phyloP scores from a whole-genome alignment of 2,797 vertebrate species.

The Lacerta viridis region DNA sequence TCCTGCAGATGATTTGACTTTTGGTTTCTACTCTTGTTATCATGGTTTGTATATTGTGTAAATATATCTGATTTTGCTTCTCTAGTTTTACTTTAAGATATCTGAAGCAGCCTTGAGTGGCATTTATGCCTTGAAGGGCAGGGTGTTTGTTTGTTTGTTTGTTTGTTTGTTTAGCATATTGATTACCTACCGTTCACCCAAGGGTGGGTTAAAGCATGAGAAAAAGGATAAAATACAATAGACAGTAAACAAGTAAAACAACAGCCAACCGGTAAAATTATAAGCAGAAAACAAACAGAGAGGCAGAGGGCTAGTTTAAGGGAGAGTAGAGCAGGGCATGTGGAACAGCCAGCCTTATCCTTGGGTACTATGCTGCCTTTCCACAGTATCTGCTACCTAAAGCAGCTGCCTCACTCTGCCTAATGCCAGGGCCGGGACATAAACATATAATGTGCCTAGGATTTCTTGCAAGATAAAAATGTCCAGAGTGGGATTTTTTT shows the following conservation, averaged over 20 bases:
- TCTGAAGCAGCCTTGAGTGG: background rate
- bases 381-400: background rate
- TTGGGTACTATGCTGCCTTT: no score
- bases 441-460: background rate
- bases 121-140: background rate
- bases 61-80: background rate
- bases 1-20: no score
- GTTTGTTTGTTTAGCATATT: no score
- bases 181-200: no score
- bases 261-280: no score
- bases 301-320: no score
- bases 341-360: no score
- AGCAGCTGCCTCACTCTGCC: background rate
- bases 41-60: background rate
- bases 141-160: background rate
- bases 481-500: background rate
- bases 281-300: no score
- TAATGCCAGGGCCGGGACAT: background rate
- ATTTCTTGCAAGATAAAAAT: background rate
- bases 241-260: no score
- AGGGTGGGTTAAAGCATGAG: no score
- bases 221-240: no score
- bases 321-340: no score
- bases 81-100: background rate
- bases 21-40: background rate